phyloP scores from a whole-genome alignment of 2,113 vertebrate genomes.

The Electrona antarctica region DNA sequence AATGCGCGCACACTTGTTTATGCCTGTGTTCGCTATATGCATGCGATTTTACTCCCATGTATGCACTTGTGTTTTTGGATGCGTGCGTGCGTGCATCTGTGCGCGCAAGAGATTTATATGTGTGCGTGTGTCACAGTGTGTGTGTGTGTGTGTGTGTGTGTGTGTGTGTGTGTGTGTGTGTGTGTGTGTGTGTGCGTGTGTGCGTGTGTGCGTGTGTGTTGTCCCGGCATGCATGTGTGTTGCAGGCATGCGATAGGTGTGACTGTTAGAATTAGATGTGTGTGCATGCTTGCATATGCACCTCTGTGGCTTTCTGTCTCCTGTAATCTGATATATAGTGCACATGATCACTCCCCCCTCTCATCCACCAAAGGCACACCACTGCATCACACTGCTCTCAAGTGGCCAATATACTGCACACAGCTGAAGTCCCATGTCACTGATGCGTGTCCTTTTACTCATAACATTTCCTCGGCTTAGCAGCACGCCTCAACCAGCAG shows the following conservation, averaged over 20 bases:
- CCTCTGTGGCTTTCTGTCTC: constrained; percentile 9
- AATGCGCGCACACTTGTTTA: neutral
- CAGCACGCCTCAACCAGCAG: constrained; percentile 13
- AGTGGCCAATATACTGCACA: neutral
- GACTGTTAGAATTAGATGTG: neutral
- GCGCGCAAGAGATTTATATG: neutral
- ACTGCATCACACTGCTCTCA: constrained; percentile 6
- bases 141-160: neutral
- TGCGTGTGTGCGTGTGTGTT: neutral
- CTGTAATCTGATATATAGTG: neutral
- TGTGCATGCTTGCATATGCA: neutral
- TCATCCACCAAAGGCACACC: neutral
- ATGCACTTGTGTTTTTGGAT: neutral
- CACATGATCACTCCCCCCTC: neutral
- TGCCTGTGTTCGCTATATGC: neutral
- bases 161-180: constrained; percentile 13
- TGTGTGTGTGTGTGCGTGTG: constrained; percentile 1
- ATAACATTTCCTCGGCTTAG: constrained; percentile 16
- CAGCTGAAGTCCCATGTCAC: constrained; percentile 9
- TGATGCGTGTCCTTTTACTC: constrained; percentile 11
- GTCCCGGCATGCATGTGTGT: too few relatives aligned
- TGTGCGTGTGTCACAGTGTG: constrained; percentile 10
- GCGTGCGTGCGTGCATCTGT: neutral
- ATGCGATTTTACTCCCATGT: constrained; percentile 1
- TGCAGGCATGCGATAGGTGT: neutral